Evolutionary conservation across 2,888 invertebrate species (phyloP).

Genomic region (Dexiosoma caninum): DNA sequence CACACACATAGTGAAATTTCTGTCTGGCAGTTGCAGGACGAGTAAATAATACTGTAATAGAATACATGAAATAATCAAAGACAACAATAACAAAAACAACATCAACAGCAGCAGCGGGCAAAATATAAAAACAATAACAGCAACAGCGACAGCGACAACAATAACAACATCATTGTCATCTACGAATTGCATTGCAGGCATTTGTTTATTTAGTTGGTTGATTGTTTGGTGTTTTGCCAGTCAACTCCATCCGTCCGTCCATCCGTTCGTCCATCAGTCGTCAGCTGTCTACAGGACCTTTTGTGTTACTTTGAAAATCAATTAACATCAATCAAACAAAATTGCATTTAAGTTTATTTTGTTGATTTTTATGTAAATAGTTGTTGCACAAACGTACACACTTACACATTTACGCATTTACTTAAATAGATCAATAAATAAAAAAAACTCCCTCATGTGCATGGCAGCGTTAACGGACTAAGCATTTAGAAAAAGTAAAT

Average conservation of each 20-base stretch:
- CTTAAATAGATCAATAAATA: neutral
- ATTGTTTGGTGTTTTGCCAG: slow-evolving; percentile 18
- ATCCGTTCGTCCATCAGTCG: neutral
- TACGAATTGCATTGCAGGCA: slow-evolving; percentile 52
- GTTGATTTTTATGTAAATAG: slow-evolving; percentile 58
- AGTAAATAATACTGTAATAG: slow-evolving; percentile 52
- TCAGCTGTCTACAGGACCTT: slow-evolving; percentile 20
- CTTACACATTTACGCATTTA: slow-evolving; percentile 5
- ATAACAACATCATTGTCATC: slow-evolving; percentile 49
- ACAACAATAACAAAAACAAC: slow-evolving; percentile 12
- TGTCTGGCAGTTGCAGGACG: slow-evolving; percentile 35
- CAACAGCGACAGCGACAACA: slow-evolving; percentile 17
- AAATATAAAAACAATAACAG: too few relatives aligned
- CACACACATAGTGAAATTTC: neutral
- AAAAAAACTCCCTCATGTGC: neutral
- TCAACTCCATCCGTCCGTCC: neutral
- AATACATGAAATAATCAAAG: slow-evolving; percentile 59
- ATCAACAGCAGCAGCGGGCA: too few relatives aligned
- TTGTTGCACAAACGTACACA: slow-evolving; percentile 8
- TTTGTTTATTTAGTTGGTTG: slow-evolving; percentile 51
- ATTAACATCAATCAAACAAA: slow-evolving; percentile 78
- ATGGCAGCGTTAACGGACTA: neutral
- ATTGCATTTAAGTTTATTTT: slow-evolving; percentile 58
- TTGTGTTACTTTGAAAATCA: slow-evolving; percentile 76
- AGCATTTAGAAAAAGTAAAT: neutral